phyloP scores from a whole-genome alignment of 30 jellyfish, hydroid and myxozoan species.

The Mastigias papua region DNA sequence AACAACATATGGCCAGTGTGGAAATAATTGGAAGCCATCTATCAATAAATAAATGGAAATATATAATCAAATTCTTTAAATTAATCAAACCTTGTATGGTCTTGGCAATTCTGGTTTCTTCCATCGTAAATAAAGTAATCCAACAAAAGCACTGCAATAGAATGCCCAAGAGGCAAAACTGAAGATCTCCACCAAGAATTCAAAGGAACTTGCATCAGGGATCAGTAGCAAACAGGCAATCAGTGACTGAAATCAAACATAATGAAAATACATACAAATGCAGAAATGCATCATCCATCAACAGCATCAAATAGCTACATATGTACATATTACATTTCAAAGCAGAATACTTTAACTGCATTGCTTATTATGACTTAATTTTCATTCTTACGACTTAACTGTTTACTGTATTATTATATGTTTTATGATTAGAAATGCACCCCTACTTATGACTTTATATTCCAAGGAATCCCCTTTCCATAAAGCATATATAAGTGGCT shows the following conservation, averaged over 20 bases:
- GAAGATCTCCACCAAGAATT: conserved; percentile 78
- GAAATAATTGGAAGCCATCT: no score
- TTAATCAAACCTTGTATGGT: conserved; percentile 84
- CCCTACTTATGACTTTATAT: no score
- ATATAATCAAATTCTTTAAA: neutral
- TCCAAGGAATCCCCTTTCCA: no score
- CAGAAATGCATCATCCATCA: neutral
- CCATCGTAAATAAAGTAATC: conserved; percentile 66
- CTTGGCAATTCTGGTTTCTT: conserved; percentile 71
- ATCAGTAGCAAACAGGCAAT: conserved; percentile 84
- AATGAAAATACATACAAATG: no score
- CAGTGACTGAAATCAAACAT: conserved; percentile 55
- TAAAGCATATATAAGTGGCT: no score
- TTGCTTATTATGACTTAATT: no score
- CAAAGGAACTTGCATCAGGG: conserved; percentile 90
- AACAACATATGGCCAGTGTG: neutral
- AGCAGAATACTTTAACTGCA: no score
- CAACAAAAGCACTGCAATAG: conserved; percentile 85
- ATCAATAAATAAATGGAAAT: no score
- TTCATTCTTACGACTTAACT: no score
- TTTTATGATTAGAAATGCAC: no score
- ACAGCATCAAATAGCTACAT: neutral
- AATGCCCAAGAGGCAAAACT: conserved; percentile 96
- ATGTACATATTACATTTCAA: no score
- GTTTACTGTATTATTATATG: no score